Conservation (phyloP, 2,888 invertebrate species). For the Lasioglossum morio region DNA sequence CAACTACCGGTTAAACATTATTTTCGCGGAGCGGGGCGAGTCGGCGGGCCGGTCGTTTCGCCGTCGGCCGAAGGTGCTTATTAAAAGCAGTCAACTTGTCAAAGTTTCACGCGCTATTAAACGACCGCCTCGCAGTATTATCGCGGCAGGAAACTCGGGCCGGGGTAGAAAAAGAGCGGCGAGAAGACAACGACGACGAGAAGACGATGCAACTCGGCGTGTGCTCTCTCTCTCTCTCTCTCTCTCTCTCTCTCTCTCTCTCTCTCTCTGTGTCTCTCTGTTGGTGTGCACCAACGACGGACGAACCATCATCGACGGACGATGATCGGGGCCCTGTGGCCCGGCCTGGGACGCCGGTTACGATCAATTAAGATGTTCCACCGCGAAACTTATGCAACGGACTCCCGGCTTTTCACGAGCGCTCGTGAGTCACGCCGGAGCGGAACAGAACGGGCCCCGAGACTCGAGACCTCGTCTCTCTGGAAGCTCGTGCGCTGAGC, state of each 20-base stretch:
- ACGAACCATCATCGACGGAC: constrained; percentile 47
- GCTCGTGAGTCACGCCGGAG: constrained; percentile 42
- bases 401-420: constrained; percentile 37
- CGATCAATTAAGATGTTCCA: constrained; percentile 62
- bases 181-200: not conserved
- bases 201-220: not conserved
- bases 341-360: constrained; percentile 37
- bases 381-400: constrained; percentile 55
- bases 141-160: constrained; percentile 40
- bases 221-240: not conserved
- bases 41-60: constrained; percentile 40
- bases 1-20: constrained; percentile 40
- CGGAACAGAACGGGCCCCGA: constrained; percentile 5
- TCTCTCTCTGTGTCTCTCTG: not conserved
- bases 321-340: constrained; percentile 5
- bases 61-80: constrained; percentile 46
- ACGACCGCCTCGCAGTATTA: constrained; percentile 45
- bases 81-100: constrained; percentile 58
- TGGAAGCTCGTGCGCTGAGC: constrained; percentile 21
- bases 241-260: not conserved
- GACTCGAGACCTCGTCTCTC: not conserved
- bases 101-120: constrained; percentile 57
- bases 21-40: constrained; percentile 27
- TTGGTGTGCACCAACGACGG: constrained; percentile 7
- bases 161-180: constrained; percentile 12